These are phyloP conservation scores for Sphaeramia orbicularis DNA, from an alignment of 2,797 vertebrate species.

Conservation along the genomic window DNA sequence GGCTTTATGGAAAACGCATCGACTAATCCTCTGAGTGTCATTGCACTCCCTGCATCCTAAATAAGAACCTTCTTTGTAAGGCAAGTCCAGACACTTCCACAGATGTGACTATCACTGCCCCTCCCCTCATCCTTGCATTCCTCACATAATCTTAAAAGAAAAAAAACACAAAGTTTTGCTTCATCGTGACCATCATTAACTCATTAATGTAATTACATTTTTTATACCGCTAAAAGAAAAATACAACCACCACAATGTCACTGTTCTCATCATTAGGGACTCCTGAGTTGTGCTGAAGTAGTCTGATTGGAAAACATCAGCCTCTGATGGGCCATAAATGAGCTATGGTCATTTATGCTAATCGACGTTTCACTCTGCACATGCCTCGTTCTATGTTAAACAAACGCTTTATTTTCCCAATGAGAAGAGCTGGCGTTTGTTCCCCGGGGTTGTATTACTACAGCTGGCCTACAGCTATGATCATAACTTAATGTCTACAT, in stretches of 20 bases:
- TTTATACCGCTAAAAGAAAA: slow-evolving; percentile 37
- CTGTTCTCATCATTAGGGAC: slow-evolving; percentile 46
- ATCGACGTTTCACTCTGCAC: slow-evolving; percentile 52
- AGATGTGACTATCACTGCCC: slow-evolving; percentile 32
- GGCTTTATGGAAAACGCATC: slow-evolving; percentile 61
- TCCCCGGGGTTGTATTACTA: slow-evolving; percentile 73
- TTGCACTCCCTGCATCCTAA: slow-evolving; percentile 67
- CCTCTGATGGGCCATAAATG: slow-evolving; percentile 71
- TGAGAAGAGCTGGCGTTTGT: slow-evolving; percentile 58
- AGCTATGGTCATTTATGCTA: slow-evolving; percentile 72
- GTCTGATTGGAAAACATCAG: slow-evolving; percentile 61
- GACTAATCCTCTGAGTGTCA: slow-evolving; percentile 76
- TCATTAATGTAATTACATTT: slow-evolving; percentile 50
- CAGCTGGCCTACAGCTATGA: slow-evolving; percentile 78
- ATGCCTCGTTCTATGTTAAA: slow-evolving; percentile 63
- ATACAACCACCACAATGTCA: slow-evolving; percentile 22
- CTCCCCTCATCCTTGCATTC: not conserved
- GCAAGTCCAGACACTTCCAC: slow-evolving; percentile 52
- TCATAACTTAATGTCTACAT: slow-evolving; percentile 78
- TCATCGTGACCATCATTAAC: slow-evolving; percentile 57
- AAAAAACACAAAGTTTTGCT: slow-evolving; percentile 19
- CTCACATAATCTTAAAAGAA: slow-evolving; percentile 22
- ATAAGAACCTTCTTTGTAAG: slow-evolving; percentile 53
- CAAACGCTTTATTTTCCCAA: slow-evolving; percentile 76
- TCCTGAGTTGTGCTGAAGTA: slow-evolving; percentile 44